Evolutionary conservation across 2,113 vertebrate genomes (phyloP), one percentile per base, ranked within the genome.

Genomic region (Apteryx owenii): DNA sequence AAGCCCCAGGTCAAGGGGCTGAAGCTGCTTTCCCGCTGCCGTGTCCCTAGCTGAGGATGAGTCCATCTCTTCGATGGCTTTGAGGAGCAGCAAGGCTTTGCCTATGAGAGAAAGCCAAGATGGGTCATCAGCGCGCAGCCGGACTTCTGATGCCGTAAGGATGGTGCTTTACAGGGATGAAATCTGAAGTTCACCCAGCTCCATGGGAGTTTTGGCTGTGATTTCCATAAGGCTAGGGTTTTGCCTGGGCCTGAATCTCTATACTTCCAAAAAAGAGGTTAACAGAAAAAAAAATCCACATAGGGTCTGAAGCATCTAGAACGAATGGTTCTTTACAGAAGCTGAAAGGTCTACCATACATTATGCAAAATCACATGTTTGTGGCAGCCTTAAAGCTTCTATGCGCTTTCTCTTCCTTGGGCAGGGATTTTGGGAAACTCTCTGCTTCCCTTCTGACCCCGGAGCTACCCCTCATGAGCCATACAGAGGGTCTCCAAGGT

Each of bases 81-180:
- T 65, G 22, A 53, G 33, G 16, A 18, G 3, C 29, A 12, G 6
- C 4, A 25, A 36, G 15, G 10, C 69, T 87, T 33, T 68, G 58
- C 17, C 42, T 17, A 10, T 10, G 29, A 42, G 19, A 65, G 15
- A 18, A 20, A 86, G 33, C 3, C 5, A 61, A 62, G 80, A 23
- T 5, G 23, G 20, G 9, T 68, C 20, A 29, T 15, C 15, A 15
- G 21, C 2, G 1, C 18, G 0, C 25, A 61, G 21, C 5, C 42
- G 10, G 25, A 38, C 23, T 25, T 38, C 2, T 8, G 38, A 21
- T 40, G 6, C 6, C 31, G 4, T 10, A 6, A 5, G 14, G 5
- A 89, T 14, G 8, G 20, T 23, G 11, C 12, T 62, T 78, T 60
- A 54, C 5, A 3, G 10, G 23, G 22, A 16, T 71, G 36, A 71